Percentiles rank a stretch among this genome's conserved stretches.
These are phyloP conservation scores for Pediacus dermestoides DNA, from an alignment of 2,888 invertebrate genomes.

Conservation along the genomic window DNA sequence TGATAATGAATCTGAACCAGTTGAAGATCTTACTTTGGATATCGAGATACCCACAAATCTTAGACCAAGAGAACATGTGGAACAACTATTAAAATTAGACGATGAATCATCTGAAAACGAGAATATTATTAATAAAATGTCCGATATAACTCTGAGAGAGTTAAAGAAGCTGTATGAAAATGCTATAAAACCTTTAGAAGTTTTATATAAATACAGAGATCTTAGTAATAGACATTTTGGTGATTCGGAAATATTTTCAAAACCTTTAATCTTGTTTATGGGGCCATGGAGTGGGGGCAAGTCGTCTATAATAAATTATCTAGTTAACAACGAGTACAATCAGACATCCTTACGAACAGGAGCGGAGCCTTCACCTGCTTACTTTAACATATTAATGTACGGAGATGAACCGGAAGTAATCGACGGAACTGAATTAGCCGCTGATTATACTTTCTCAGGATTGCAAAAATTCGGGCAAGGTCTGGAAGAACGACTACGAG, in stretches of 20 bases:
- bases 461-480: constrained; percentile 95
- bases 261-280: constrained; percentile 88
- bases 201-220: constrained; percentile 87
- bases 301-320: constrained; percentile 89
- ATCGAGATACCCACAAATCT: constrained; percentile 73
- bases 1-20: constrained; percentile 43
- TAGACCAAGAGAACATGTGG: constrained; percentile 75
- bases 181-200: constrained; percentile 86
- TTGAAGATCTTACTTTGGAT: constrained; percentile 60
- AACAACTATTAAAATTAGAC: constrained; percentile 74
- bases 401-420: constrained; percentile 81
- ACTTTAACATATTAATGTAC: constrained; percentile 87
- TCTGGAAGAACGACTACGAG: constrained; percentile 81
- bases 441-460: constrained; percentile 91
- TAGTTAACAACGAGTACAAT: constrained; percentile 82
- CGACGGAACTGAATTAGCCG: constrained; percentile 91
- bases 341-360: constrained; percentile 83
- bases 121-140: constrained; percentile 66
- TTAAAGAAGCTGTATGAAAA: constrained; percentile 81
- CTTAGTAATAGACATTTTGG: constrained; percentile 88
- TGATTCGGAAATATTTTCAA: constrained; percentile 92
- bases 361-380: constrained; percentile 90
- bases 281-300: constrained; percentile 97
- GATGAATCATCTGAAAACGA: constrained; percentile 71
- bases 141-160: constrained; percentile 76